Base-by-base conservation (phyloP, 2,113 vertebrate species). In the Phyllostomus discolor region DNA sequence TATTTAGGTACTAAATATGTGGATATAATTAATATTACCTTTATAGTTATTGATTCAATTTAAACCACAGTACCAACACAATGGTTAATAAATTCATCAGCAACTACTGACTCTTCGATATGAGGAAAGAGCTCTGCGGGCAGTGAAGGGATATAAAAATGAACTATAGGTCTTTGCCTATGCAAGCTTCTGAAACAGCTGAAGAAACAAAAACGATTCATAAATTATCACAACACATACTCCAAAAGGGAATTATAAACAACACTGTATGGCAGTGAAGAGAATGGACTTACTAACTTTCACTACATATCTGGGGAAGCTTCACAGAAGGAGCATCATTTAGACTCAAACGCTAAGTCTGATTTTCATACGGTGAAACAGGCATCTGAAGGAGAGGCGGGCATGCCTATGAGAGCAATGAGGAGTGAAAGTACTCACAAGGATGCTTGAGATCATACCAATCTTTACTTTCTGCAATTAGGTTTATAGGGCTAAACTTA, bases 151-250 rank as follows among this genome's bases (percentile, higher is more conserved):
- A 57, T 64, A n/a, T 80, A 94, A 96, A 95, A 82, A 48, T 91
- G 62, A 95, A 86, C 89, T 91, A 86, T 20, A 96, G 28, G 19
- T 59, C 41, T 96, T 83, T 59, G 67, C 69, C 75, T 94, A 73
- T 95, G 83, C 79, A 26, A 93, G 35, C 31, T 62, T 89, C 19
- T 83, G 91, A 95, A 95, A 94, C 48, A 89, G 33, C 73, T 84
- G 73, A 91, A 14, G 62, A 96, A 62, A 93, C 0, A 76, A 70
- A 66, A 94, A 79, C 57, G 16, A 93, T 50, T 89, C 31, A 52
- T 88, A 92, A 72, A 95, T 87, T 90, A 88, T n/a, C 54, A 41
- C n/a, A 87, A 70, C 16, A 50, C 4, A 69, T n/a, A 91, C 80
- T 93, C 11, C 43, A 48, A 66, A 83, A 46, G 19, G 93, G 22